Conservation (phyloP, 2,888 invertebrate genomes). For the Sarcophaga caerulescens region DNA sequence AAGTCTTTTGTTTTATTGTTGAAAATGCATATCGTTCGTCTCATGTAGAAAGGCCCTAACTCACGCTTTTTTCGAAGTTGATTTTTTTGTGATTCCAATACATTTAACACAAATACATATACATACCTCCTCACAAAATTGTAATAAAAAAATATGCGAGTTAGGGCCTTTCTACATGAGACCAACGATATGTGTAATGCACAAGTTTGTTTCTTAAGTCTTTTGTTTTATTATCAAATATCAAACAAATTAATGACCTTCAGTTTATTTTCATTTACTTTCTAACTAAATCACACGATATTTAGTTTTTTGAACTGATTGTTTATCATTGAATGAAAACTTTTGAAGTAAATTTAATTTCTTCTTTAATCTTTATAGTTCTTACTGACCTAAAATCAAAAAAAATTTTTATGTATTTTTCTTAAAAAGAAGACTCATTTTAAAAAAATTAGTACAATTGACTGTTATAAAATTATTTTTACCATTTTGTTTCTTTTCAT, state of each 20-base stretch:
- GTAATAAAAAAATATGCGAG: too few relatives aligned
- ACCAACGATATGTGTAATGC: too few relatives aligned
- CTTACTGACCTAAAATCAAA: conserved; percentile 37
- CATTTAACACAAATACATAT: too few relatives aligned
- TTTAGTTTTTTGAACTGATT: background rate
- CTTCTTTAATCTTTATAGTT: conserved; percentile 24
- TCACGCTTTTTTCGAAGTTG: too few relatives aligned
- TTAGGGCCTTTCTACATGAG: too few relatives aligned
- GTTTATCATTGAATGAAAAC: background rate
- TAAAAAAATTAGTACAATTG: conserved; percentile 46
- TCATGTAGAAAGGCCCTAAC: too few relatives aligned
- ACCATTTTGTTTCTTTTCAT: conserved; percentile 2
- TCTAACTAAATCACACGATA: conserved; percentile 24
- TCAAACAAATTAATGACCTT: conserved; percentile 39
- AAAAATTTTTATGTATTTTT: background rate
- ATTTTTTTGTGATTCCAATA: too few relatives aligned
- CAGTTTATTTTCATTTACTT: conserved; percentile 25
- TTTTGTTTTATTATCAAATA: background rate
- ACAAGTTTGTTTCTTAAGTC: too few relatives aligned
- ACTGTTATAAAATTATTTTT: conserved; percentile 59
- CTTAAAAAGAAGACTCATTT: conserved; percentile 14
- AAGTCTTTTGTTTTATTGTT: conserved; percentile 71
- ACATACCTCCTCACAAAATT: too few relatives aligned
- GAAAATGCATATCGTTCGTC: background rate
- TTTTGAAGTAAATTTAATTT: background rate